Evolutionary conservation across 92 coral and sea anemone genomes (phyloP).

Genomic region (Virgularia gustaviana): DNA sequence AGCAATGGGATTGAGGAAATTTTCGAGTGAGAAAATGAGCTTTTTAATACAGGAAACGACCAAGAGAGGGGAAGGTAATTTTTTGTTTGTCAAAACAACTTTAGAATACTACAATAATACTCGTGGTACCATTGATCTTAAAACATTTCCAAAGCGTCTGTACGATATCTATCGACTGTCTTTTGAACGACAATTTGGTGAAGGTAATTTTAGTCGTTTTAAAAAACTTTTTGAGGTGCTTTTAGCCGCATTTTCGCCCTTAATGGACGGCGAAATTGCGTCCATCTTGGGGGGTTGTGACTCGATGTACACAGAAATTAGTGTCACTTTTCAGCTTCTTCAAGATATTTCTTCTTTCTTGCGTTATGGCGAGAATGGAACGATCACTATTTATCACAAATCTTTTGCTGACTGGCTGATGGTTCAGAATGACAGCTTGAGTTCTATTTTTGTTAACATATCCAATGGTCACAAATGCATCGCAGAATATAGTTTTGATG

Average conservation of each 20-base stretch:
- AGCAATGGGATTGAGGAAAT: not conserved
- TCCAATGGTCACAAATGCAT: constrained; percentile 51
- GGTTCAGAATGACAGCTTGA: constrained; percentile 37
- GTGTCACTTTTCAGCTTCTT: constrained; percentile 32
- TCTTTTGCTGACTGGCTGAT: constrained; percentile 60
- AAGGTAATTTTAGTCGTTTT: constrained; percentile 40
- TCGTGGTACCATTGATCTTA: constrained; percentile 4
- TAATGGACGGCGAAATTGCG: constrained; percentile 21
- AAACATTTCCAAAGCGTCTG: constrained; percentile 56
- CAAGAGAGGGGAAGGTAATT: constrained; percentile 52
- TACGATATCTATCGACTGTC: constrained; percentile 53
- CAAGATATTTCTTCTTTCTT: constrained; percentile 28
- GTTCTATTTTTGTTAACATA: constrained; percentile 47
- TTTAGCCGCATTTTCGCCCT: constrained; percentile 57
- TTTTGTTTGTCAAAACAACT: constrained; percentile 57
- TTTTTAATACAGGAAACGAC: not conserved
- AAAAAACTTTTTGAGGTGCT: constrained; percentile 57
- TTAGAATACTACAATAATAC: constrained; percentile 29
- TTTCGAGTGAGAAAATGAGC: not conserved
- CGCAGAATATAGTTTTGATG: constrained; percentile 38
- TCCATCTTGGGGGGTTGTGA: constrained; percentile 38
- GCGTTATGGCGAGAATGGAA: constrained; percentile 41
- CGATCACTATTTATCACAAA: constrained; percentile 53
- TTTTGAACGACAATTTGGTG: constrained; percentile 51
- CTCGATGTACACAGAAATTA: constrained; percentile 35